These are phyloP conservation scores for Tupiocoris notatus DNA, from an alignment of 2,888 invertebrate species.

Conservation along the genomic window DNA sequence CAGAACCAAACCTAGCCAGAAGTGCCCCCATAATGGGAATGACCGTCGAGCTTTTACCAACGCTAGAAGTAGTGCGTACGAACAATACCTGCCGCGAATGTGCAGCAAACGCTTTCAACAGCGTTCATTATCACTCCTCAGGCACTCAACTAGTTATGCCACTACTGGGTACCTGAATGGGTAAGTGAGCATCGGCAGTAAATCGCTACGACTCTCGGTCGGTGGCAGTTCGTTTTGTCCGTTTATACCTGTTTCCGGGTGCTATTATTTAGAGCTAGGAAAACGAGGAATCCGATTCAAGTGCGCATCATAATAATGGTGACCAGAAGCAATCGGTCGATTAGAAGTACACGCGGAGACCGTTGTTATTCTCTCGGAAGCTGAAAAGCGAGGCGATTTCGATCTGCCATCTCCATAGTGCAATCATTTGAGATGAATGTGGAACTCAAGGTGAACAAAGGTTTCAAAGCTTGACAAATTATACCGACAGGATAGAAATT, in stretches of 20 bases:
- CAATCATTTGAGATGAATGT: too few species aligned
- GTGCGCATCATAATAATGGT: not conserved
- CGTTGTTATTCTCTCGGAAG: too few species aligned
- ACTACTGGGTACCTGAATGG: not conserved
- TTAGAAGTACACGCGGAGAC: too few species aligned
- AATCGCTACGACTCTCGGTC: not conserved
- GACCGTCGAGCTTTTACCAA: not conserved
- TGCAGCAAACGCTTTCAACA: not conserved
- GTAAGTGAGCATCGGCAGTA: not conserved
- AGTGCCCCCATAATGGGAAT: not conserved
- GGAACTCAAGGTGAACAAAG: too few species aligned
- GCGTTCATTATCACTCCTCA: not conserved
- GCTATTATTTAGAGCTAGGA: not conserved
- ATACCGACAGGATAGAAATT: too few species aligned
- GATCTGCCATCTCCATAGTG: too few species aligned
- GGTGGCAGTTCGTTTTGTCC: not conserved
- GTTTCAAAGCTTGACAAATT: too few species aligned
- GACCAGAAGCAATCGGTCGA: too few species aligned
- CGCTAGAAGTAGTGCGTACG: not conserved
- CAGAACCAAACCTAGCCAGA: not conserved
- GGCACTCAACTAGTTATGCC: not conserved
- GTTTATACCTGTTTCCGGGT: not conserved
- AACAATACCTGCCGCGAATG: not conserved
- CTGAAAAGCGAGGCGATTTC: too few species aligned
- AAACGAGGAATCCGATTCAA: not conserved